Percentiles rank a stretch among this genome's conserved stretches.
Conservation (phyloP, 2,797 vertebrate genomes). For the Spea hammondii region DNA sequence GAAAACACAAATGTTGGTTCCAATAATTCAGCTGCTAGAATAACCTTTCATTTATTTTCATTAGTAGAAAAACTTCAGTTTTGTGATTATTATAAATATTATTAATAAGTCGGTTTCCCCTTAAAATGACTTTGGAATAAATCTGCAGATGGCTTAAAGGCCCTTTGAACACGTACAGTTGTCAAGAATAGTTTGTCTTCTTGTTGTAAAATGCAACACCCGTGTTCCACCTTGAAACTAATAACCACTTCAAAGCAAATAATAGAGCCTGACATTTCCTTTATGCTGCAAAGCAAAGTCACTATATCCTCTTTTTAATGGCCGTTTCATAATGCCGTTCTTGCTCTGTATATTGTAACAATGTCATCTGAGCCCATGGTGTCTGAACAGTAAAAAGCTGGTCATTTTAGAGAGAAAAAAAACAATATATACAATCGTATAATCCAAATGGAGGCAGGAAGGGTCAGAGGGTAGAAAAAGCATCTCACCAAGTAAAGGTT, state of each 20-base stretch:
- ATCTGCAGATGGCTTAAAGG: constrained; percentile 10
- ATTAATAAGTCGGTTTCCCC: not conserved
- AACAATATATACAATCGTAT: too few relatives aligned
- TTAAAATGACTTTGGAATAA: constrained; percentile 11
- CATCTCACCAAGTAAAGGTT: too few relatives aligned
- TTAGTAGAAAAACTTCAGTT: too few relatives aligned
- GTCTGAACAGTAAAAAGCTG: not conserved
- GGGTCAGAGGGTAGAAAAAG: too few relatives aligned
- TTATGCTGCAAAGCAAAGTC: constrained; percentile 24
- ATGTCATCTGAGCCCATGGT: not conserved
- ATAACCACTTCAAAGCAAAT: constrained; percentile 22
- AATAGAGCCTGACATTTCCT: constrained; percentile 15
- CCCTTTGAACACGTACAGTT: constrained; percentile 16
- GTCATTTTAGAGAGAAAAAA: not conserved
- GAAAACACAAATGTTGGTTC: too few relatives aligned
- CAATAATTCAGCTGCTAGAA: too few relatives aligned
- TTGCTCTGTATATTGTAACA: not conserved
- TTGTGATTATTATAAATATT: not conserved
- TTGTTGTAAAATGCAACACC: constrained; percentile 13
- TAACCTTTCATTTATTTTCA: too few relatives aligned
- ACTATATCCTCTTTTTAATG: constrained; percentile 13
- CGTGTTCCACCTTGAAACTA: constrained; percentile 7
- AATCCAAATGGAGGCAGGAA: too few relatives aligned
- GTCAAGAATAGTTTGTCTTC: constrained; percentile 11
- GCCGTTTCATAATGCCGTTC: constrained; percentile 6